These are phyloP conservation scores for Mycetomoellerius zeteki DNA, from an alignment of 1,140 invertebrate species.

Conservation along the genomic window DNA sequence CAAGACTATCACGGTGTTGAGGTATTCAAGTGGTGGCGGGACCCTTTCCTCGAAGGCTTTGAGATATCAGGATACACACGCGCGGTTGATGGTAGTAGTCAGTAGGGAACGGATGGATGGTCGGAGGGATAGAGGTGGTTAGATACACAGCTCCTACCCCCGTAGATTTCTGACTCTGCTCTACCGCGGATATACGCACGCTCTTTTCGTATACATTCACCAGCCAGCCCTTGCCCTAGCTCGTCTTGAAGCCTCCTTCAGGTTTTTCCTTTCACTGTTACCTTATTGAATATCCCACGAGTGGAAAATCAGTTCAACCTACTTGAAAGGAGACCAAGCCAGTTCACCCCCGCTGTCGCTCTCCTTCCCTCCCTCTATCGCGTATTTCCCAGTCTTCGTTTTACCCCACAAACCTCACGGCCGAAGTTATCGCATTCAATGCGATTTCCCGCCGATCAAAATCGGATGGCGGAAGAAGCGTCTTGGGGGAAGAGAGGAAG, in stretches of 20 bases:
- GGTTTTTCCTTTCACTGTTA: slow-evolving; percentile 83
- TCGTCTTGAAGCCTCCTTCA: slow-evolving; percentile 73
- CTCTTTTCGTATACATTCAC: slow-evolving; percentile 72
- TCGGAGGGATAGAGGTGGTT: slow-evolving; percentile 56
- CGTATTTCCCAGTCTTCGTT: slow-evolving; percentile 61
- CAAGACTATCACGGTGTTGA: slow-evolving; percentile 75
- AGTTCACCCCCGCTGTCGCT: slow-evolving; percentile 57
- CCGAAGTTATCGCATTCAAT: slow-evolving; percentile 83
- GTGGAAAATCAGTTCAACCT: slow-evolving; percentile 86
- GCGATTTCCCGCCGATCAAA: slow-evolving; percentile 82
- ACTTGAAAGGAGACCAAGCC: slow-evolving; percentile 81
- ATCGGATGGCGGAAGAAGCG: slow-evolving; percentile 76
- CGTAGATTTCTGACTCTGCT: slow-evolving; percentile 77
- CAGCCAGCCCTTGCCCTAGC: slow-evolving; percentile 59
- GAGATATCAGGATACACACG: slow-evolving; percentile 58
- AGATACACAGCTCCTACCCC: slow-evolving; percentile 61
- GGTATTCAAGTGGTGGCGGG: slow-evolving; percentile 72
- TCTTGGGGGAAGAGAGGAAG: slow-evolving; percentile 29
- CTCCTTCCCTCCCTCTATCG: slow-evolving; percentile 53
- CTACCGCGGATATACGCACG: slow-evolving; percentile 66
- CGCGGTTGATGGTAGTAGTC: slow-evolving; percentile 62
- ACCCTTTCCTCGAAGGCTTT: slow-evolving; percentile 73
- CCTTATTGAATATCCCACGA: slow-evolving; percentile 86
- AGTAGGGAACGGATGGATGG: slow-evolving; percentile 69
- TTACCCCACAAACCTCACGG: slow-evolving; percentile 65